phyloP scores from a whole-genome alignment of 2,797 vertebrate species.

The Xiphorhynchus erythropygius region DNA sequence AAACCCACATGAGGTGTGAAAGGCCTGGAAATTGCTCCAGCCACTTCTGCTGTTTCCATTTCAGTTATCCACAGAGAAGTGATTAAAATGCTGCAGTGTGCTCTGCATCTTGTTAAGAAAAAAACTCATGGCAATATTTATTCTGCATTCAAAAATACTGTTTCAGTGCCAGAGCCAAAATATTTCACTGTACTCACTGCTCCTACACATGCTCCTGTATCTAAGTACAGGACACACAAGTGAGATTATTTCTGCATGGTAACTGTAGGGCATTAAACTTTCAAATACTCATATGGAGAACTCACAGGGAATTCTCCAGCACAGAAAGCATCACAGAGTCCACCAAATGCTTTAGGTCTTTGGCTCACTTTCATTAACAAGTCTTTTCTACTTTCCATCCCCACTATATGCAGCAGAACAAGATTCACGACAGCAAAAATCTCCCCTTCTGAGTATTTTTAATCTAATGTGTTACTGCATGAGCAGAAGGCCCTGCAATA shows the following conservation, averaged over 20 bases:
- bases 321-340: background rate
- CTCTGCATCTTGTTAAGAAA: background rate
- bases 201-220: background rate
- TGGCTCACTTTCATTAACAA: background rate
- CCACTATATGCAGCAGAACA: background rate
- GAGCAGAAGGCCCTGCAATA: background rate
- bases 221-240: background rate
- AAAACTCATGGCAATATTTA: background rate
- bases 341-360: background rate
- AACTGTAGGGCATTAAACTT: background rate
- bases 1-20: slow-evolving; percentile 21
- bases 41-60: slow-evolving; percentile 8
- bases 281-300: background rate
- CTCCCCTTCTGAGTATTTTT: background rate
- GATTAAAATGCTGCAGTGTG: background rate
- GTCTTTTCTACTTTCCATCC: background rate
- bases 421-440: background rate
- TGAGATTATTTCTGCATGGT: background rate
- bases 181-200: background rate
- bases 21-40: background rate
- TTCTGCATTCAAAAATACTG: background rate
- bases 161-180: background rate
- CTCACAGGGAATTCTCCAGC: background rate
- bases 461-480: background rate
- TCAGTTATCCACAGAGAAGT: background rate